These are phyloP conservation scores for Lasiurus borealis DNA, from an alignment of 2,113 vertebrate genomes.

Conservation along the genomic window DNA sequence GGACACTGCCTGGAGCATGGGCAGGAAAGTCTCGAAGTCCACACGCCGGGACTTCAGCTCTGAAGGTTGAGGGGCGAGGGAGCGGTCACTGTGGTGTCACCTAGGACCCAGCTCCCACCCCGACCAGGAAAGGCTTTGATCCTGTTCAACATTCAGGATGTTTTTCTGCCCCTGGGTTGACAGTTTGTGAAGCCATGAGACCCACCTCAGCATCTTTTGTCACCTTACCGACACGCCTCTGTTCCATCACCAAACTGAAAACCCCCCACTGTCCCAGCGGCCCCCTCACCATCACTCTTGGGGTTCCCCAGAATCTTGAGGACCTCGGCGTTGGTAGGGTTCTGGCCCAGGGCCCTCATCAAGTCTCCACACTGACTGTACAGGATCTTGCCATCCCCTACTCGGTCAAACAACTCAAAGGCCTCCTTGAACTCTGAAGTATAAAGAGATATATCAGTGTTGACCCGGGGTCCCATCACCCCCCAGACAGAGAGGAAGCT, in stretches of 20 bases:
- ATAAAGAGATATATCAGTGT: background rate
- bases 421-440: constrained; percentile 85
- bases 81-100: background rate
- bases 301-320: constrained; percentile 84
- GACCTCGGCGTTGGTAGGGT: constrained; percentile 86
- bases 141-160: background rate
- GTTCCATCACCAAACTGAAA: background rate
- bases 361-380: constrained; percentile 84
- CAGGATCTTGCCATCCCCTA: constrained; percentile 84
- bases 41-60: constrained; percentile 91
- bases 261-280: background rate
- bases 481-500: background rate
- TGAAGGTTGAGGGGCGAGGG: constrained; percentile 71
- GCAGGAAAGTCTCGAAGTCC: constrained; percentile 93
- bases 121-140: background rate
- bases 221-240: background rate
- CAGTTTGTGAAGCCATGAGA: constrained; percentile 24
- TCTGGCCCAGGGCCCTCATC: constrained; percentile 86
- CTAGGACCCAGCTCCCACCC: background rate
- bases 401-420: constrained; percentile 84
- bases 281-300: constrained; percentile 82
- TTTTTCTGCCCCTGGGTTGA: background rate
- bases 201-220: background rate
- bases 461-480: constrained; percentile 46
- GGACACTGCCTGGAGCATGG: constrained; percentile 91